A percentile compares a stretch with the other conserved stretches of the same genome.
phyloP scores from a whole-genome alignment of 2,113 vertebrate genomes.

The Turdus rufiventris region DNA sequence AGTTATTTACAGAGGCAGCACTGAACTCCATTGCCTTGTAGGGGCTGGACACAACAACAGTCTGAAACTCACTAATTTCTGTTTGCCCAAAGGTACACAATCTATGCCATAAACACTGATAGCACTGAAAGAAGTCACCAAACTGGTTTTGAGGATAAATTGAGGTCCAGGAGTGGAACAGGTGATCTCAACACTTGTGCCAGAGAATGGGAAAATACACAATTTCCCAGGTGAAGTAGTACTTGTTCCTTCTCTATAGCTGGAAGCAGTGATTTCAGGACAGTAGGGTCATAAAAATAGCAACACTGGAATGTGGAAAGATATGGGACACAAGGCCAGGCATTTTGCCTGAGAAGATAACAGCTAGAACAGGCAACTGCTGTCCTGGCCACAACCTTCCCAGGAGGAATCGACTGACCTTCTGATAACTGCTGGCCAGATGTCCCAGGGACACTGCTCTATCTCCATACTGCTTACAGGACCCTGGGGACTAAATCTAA shows the following conservation, averaged over 20 bases:
- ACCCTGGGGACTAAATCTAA: background rate
- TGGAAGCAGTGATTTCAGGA: background rate
- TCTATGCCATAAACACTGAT: background rate
- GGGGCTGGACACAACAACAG: background rate
- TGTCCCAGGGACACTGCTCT: background rate
- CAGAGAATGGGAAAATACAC: background rate
- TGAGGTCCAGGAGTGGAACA: background rate
- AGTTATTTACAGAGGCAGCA: background rate
- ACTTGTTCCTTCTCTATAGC: background rate
- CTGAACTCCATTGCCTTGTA: background rate
- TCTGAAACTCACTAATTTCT: background rate
- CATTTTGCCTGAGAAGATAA: background rate
- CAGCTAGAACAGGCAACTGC: background rate
- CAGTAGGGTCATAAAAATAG: conserved; percentile 25
- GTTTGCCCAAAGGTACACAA: background rate
- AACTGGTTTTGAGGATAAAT: background rate
- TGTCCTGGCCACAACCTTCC: background rate
- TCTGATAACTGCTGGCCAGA: background rate
- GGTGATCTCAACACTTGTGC: background rate
- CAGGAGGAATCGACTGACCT: background rate
- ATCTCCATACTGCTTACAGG: background rate
- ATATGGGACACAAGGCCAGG: background rate
- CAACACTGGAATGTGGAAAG: background rate
- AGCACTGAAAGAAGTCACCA: background rate
- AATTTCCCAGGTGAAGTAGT: background rate